These are phyloP conservation scores for Amblyjoppa proteus DNA, from an alignment of 2,888 invertebrate genomes.

Conservation along the genomic window DNA sequence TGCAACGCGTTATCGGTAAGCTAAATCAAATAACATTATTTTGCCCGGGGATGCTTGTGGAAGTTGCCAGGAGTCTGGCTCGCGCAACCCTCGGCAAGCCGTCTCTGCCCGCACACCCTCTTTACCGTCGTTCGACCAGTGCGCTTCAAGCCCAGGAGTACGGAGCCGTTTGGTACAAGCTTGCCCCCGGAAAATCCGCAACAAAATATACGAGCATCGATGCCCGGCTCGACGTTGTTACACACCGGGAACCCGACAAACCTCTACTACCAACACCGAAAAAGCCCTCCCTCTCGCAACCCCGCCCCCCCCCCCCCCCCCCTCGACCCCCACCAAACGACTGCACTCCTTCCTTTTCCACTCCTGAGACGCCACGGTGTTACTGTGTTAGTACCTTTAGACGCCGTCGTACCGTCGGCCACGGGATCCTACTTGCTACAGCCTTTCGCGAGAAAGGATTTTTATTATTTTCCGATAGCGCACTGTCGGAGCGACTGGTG, in stretches of 20 bases:
- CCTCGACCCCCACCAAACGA: constrained; percentile 2
- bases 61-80: constrained; percentile 50
- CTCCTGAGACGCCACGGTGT: constrained; percentile 39
- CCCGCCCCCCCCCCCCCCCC: neutral
- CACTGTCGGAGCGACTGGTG: constrained; percentile 7
- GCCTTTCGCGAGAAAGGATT: constrained; percentile 68
- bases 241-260: constrained; percentile 55
- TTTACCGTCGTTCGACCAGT: constrained; percentile 42
- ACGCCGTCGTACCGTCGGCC: constrained; percentile 16
- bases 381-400: constrained; percentile 39
- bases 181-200: constrained; percentile 70
- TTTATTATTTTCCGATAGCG: constrained; percentile 78
- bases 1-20: constrained; percentile 69
- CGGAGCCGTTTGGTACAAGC: constrained; percentile 35
- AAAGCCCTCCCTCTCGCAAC: constrained; percentile 1
- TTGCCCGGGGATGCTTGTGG: constrained; percentile 63
- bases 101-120: constrained; percentile 29
- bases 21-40: constrained; percentile 75
- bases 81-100: constrained; percentile 16
- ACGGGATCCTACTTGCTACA: constrained; percentile 30
- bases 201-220: constrained; percentile 72
- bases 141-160: constrained; percentile 21
- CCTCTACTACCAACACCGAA: constrained; percentile 22
- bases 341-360: constrained; percentile 7
- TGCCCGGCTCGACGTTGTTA: constrained; percentile 60